Conservation (phyloP, 2,797 vertebrate genomes). For the Myotis daubentonii region DNA sequence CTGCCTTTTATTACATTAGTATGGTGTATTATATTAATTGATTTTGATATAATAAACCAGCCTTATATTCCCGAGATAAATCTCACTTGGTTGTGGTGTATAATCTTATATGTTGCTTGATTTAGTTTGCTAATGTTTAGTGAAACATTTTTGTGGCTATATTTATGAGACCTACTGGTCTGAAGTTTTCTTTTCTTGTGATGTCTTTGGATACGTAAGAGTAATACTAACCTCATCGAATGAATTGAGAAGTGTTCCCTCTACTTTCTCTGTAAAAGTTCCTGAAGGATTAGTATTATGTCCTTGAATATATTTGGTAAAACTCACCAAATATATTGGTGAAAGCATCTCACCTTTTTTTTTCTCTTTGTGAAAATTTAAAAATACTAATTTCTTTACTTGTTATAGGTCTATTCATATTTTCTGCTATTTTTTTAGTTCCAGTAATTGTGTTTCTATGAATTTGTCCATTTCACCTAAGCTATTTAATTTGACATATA, state of each 20-base stretch:
- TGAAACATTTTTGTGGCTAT: neutral
- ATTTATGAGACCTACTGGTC: neutral
- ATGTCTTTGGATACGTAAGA: conserved; percentile 3
- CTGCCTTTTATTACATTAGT: neutral
- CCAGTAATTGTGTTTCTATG: neutral
- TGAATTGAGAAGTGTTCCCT: neutral
- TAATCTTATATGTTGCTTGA: neutral
- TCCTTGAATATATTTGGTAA: conserved; percentile 9
- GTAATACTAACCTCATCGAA: neutral
- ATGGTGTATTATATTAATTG: neutral
- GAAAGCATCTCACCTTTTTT: neutral
- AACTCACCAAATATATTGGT: neutral
- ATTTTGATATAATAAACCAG: conserved; percentile 1
- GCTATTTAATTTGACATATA: neutral
- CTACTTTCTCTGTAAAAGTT: neutral
- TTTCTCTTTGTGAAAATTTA: conserved; percentile 24
- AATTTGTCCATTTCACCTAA: neutral
- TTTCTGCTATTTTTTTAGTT: conserved; percentile 4
- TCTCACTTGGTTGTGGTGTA: neutral
- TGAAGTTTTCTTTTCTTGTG: neutral
- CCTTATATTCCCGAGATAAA: neutral
- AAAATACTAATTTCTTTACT: neutral
- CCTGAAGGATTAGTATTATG: neutral
- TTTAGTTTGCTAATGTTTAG: conserved; percentile 28
- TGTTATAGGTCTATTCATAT: neutral